Evolutionary conservation across 2,888 invertebrate species (phyloP).

Genomic region (Danaus chrysippus): DNA sequence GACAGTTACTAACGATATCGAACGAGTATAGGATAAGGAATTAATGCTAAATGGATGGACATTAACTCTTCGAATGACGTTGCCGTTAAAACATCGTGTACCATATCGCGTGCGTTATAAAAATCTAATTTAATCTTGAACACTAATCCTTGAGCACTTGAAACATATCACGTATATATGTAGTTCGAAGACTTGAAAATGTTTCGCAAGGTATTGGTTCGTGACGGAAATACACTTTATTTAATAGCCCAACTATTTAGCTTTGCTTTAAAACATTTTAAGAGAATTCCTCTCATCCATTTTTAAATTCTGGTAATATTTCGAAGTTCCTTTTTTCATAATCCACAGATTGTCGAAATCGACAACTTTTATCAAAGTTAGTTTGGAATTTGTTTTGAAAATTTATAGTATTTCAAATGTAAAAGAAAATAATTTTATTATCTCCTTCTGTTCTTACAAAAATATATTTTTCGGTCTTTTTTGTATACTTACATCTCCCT

Average conservation of each 20-base stretch:
- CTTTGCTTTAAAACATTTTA: neutral
- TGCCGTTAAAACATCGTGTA: neutral
- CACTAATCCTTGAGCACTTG: constrained; percentile 9
- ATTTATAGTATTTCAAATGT: too few relatives aligned
- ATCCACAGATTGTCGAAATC: too few relatives aligned
- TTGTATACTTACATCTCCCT: too few relatives aligned
- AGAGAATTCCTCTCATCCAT: neutral
- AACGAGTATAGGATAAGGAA: constrained; percentile 28
- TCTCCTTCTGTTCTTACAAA: too few relatives aligned
- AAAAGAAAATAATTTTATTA: too few relatives aligned
- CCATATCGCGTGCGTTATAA: constrained; percentile 9
- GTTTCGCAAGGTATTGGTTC: constrained; percentile 16
- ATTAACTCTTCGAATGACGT: constrained; percentile 15
- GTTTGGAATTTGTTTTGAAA: too few relatives aligned
- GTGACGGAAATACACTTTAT: constrained; percentile 9
- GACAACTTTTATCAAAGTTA: too few relatives aligned
- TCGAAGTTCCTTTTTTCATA: too few relatives aligned
- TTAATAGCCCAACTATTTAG: neutral
- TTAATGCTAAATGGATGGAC: constrained; percentile 24
- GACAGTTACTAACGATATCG: constrained; percentile 59
- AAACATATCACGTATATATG: constrained; percentile 19
- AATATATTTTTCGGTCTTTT: too few relatives aligned
- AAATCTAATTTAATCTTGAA: constrained; percentile 12
- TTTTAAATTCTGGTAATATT: neutral
- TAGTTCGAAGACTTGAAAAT: constrained; percentile 16